Percentiles rank a stretch among this genome's conserved stretches.
phyloP scores from a whole-genome alignment of 2,797 vertebrate genomes.

The Spinus olivaceus region DNA sequence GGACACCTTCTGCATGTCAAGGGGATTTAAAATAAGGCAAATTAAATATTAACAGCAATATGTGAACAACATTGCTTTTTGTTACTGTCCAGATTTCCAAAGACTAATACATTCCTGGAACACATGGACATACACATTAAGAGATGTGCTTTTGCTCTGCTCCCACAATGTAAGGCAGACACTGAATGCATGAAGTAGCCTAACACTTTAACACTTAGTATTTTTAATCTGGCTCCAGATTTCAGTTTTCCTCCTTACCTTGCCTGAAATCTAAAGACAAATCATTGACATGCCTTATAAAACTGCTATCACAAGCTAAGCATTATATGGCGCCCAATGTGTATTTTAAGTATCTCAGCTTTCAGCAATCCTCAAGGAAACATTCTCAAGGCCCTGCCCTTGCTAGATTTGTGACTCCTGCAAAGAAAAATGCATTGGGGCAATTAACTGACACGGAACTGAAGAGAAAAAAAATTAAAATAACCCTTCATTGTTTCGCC shows the following conservation, averaged over 20 bases:
- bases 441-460: not conserved
- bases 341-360: not conserved
- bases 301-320: not conserved
- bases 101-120: not conserved
- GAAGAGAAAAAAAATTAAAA: not conserved
- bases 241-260: not conserved
- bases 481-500: not conserved
- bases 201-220: not conserved
- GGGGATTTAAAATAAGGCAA: not conserved
- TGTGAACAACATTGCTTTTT: not conserved
- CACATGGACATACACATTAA: not conserved
- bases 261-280: not conserved
- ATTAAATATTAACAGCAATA: conserved; percentile 30
- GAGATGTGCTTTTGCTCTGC: not conserved
- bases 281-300: not conserved
- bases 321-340: not conserved
- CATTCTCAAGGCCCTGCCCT: not conserved
- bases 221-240: not conserved
- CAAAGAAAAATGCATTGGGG: not conserved
- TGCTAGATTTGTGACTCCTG: not conserved
- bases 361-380: not conserved
- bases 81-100: not conserved
- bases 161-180: not conserved
- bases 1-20: not conserved
- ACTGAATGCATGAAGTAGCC: not conserved